Evolutionary conservation across 2,888 invertebrate genomes (phyloP), one percentile per base, ranked within the genome.

Genomic region (Sussaba pulchella): DNA sequence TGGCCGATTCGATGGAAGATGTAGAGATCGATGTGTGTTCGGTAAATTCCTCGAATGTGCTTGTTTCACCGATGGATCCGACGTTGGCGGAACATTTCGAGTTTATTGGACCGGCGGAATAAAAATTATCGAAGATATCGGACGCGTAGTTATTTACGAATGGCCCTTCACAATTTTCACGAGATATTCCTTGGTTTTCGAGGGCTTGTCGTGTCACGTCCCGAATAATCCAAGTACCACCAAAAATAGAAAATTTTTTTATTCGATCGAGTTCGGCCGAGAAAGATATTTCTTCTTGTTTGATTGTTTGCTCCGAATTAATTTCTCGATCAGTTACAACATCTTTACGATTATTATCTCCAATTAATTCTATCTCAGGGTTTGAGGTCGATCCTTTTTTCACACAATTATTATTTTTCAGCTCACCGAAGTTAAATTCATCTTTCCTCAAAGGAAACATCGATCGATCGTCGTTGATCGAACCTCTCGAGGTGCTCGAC

Each of bases 21-120:
- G 36, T 26, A 17, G 31, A 4, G 24, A n/a, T 71, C 47, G 12
- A 36, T 26, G 63, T 8, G 21, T 81, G 63, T n/a, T 43, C 41
- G 3, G 79, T n/a, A 64, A 86, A 86, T 2, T 86, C 86, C 19
- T 86, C 86, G 74, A 85, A 82, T n/a, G 71, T 52, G 52, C 83
- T 84, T 1, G 24, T n/a, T 26, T 59, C 72, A 21, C 24, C 72
- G n/a, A 82, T 31, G 12, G 83, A 84, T 41, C 72, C 36, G 0
- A 6, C 54, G 10, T 78, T 64, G 47, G 75, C 54, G 2, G 73
- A 80, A 17, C 57, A 19, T n/a, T 61, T 54, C 0, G 71, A 82
- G 41, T 24, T 66, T n/a, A 5, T 41, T n/a, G 19, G 0, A 17
- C n/a, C 43, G 39, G 24, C 21, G 6, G 78, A 78, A 54, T 70